These are phyloP conservation scores for Empidonax traillii DNA, from an alignment of 2,113 vertebrate genomes.

Conservation along the genomic window DNA sequence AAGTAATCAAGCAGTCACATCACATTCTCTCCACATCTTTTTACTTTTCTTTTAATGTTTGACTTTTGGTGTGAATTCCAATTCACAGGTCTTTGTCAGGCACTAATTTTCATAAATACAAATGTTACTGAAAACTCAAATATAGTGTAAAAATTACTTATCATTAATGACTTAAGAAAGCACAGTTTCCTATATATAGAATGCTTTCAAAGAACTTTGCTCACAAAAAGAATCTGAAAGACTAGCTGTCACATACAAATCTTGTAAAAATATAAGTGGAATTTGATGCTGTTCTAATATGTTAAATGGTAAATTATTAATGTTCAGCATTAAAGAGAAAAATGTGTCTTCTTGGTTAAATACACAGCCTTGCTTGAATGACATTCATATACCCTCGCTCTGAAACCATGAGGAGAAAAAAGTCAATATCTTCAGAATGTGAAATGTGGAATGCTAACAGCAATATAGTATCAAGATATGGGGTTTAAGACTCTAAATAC, in stretches of 20 bases:
- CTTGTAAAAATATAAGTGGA: conserved; percentile 38
- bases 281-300: conserved; percentile 57
- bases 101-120: conserved; percentile 46
- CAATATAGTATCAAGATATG: background rate
- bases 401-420: conserved; percentile 47
- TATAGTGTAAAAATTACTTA: background rate
- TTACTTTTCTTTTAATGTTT: background rate
- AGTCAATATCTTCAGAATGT: conserved; percentile 62
- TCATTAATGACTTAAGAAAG: conserved; percentile 27
- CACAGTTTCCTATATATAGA: background rate
- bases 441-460: conserved; percentile 44
- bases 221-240: background rate
- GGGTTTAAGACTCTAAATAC: background rate
- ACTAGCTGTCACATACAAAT: conserved; percentile 13
- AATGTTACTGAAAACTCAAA: background rate
- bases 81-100: conserved; percentile 11
- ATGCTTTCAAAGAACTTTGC: conserved; percentile 20
- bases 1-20: background rate
- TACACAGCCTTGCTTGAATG: background rate
- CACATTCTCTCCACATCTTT: background rate
- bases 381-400: conserved; percentile 52
- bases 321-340: conserved; percentile 42
- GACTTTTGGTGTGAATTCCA: conserved; percentile 16
- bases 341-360: conserved; percentile 56
- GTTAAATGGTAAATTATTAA: conserved; percentile 67